Evolutionary conservation across 1,140 invertebrate genomes (phyloP), one percentile per base, ranked within the genome.

Genomic region (Drosophila nannoptera): DNA sequence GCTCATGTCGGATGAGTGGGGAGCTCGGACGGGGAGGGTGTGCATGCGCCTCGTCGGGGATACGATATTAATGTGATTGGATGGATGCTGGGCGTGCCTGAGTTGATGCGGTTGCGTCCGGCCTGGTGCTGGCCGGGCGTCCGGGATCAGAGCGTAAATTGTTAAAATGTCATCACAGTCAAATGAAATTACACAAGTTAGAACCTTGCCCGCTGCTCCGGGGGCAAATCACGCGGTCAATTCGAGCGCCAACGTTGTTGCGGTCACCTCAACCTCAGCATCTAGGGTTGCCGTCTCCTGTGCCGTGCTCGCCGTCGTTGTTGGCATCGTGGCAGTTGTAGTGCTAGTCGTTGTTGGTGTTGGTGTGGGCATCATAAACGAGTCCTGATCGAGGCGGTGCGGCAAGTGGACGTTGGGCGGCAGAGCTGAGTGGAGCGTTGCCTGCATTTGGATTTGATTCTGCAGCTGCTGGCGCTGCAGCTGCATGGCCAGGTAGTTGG

Each of bases 101-200:
- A 83, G 80, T 80, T 68, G 60, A 69, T 69, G 40, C 46, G 31
- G 35, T 38, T 54, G 50, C 59, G 33, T 50, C 29, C 63, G 73
- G 22, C 22, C 22, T 22, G 22, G 22, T 22, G 22, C 22, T 45
- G 60, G 50, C 38, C 38, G 49, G 62, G 60, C 63, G 78, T n/a
- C 75, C 83, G 78, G 75, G 78, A 83, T 78, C 72, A 73, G 63
- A 75, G 70, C 65, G 65, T 84, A 76, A 70, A 83, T 84, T 84
- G 80, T 80, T 83, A 82, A 78, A 77, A 75, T 78, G 83, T 87
- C 83, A 87, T 87, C 84, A 87, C 84, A 87, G 84, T 87, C 84
- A 87, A 77, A 87, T 87, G 68, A 64, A 82, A 76, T 64, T 84
- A 69, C 66, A 72, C 68, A 74, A 74, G 63, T 55, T 32, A 52